Conservation (phyloP, 2,113 vertebrate genomes). For the Rattus norvegicus region GRCr8 NC_086032.1:107083501-107084000, state of each 20-base stretch:
- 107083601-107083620: slow-evolving; percentile 8
- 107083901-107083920: background rate
- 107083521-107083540: slow-evolving; percentile 1
- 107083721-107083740: slow-evolving; percentile 25
- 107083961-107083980: slow-evolving; percentile 29
- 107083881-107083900: background rate
- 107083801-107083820: slow-evolving; percentile 30
- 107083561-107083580: slow-evolving; percentile 11
- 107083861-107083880: background rate
- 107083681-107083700: background rate
- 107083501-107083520: background rate
- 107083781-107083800: background rate
- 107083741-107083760: slow-evolving; percentile 25
- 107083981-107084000: slow-evolving; percentile 40
- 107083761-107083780: slow-evolving; percentile 36
- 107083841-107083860: background rate
- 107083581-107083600: slow-evolving; percentile 8
- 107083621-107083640: slow-evolving; percentile 42
- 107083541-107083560: slow-evolving; percentile 9
- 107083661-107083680: slow-evolving; percentile 34
- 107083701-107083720: background rate
- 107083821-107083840: slow-evolving; percentile 34
- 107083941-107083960: slow-evolving; percentile 33
- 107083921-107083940: background rate
- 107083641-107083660: slow-evolving; percentile 43